Base-by-base conservation (phyloP, 2,797 vertebrate species). In the Gymnoscopelus microlampas region DNA sequence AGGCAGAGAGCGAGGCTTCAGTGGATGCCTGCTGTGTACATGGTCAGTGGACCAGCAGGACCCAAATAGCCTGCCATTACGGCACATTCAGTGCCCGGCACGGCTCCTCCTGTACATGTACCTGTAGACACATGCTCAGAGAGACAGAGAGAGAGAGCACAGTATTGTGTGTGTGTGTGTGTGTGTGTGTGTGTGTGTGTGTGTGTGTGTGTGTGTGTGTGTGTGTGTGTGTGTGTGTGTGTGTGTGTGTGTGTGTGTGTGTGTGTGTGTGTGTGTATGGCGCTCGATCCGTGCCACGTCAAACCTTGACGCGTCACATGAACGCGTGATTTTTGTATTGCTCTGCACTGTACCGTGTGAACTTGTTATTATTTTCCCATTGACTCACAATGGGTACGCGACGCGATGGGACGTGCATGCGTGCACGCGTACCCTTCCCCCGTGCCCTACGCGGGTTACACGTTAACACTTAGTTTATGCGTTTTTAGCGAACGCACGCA, bases 1-100 rank as follows among this genome's bases (percentile, higher is more conserved):
- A 1, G 35, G 35, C 35, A 39, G 6, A 61, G 66, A 1, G 35
- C 60, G 12, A 64, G 24, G 77, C 29, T 50, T 5, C 57, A 66
- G 65, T 51, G 50, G 75, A 53, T 50, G 53, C 74, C 71, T 66
- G 63, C 70, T 44, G 63, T 66, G n/a, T 60, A 65, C 74, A 76
- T 83, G 53, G 32, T 35, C 32, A 35, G 32, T 35, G 4, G 19
- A 35, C 12, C 72, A 77, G 73, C 71, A 70, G 68, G 71, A 56
- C 60, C 66, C 44, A 65, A 80, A 83, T 66, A 73, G 59, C 74
- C 63, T 65, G 60, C 73, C 73, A 74, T 78, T 80, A 79, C 26
- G 68, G 3, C 29, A 39, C 14, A 60, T 53, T 67, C 66, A 66
- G 60, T 39, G 39, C 39, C 32, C 39, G 39, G 39, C 39, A 44